Base-by-base conservation (phyloP, 2,888 invertebrate genomes). In the Pollenia angustigena region DNA sequence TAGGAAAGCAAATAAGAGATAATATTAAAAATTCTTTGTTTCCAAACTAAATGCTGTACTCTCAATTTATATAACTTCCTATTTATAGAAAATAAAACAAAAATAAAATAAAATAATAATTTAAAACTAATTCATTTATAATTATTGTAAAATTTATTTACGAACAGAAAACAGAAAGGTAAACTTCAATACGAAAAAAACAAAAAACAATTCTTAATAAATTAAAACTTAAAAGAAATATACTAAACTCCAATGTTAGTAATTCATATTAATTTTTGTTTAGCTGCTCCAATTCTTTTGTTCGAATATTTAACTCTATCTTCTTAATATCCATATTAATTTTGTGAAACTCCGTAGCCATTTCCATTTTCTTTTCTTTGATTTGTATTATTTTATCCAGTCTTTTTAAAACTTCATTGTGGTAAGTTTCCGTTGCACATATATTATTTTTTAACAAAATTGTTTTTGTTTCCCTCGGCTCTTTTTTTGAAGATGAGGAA, bases 391-490 rank as follows among this genome's bases (percentile, higher is more conserved):
- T 42, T 42, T 16, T n/a, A 44, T 64, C 44, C 46, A 16, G 40
- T 64, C 42, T 64, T 64, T 64, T 64, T 44, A 46, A 14, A 56
- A 56, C 56, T 56, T 56, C 56, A 56, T 56, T 62, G 42, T 62
- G 62, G 44, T 62, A 62, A 46, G 44, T 48, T 46, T 66, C 66
- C 16, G 44, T 66, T 46, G 48, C 44, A 46, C 23, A 48, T 66
- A 66, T 66, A 66, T 68, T 68, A 23, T 68, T 68, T 68, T 69
- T 54, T 68, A 69, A 42, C 42, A 50, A 68, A 68, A 23, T 40
- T 32, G 32, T 68, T 66, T 40, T 68, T 52, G 68, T 68, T 68
- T 68, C 23, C 66, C 48, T 66, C 48, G 48, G 42, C 23, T 44
- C 42, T 71, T 71, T 56, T 16, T 46, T 71, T 54, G 44, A 18